Conservation (phyloP, 2,888 invertebrate genomes). For the Hirtodrosophila cameraria region DNA sequence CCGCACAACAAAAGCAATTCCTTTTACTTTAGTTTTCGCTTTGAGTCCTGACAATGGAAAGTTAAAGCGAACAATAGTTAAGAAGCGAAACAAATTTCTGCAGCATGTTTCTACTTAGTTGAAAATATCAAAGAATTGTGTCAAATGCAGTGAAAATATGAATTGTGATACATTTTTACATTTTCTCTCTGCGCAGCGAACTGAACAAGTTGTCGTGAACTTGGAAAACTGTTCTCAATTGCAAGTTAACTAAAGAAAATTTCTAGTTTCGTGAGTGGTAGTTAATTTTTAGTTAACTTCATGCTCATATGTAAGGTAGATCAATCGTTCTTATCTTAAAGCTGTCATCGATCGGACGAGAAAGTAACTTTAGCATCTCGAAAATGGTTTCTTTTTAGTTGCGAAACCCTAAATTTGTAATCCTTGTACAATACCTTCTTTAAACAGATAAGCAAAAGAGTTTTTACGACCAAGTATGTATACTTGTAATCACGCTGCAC, state of each 20-base stretch:
- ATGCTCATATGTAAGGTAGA: too few species aligned
- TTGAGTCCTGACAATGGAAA: slow-evolving; percentile 2
- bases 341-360: too few species aligned
- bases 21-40: too few species aligned
- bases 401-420: too few species aligned
- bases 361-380: too few species aligned
- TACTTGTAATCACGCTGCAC: too few species aligned
- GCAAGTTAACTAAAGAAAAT: background rate
- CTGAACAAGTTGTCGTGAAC: slow-evolving; percentile 1
- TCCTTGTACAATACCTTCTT: too few species aligned
- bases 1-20: slow-evolving; percentile 16
- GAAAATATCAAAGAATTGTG: slow-evolving; percentile 24
- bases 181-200: background rate
- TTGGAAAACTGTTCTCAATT: slow-evolving; percentile 8
- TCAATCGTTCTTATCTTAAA: too few species aligned
- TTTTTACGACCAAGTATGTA: too few species aligned
- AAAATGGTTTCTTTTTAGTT: too few species aligned
- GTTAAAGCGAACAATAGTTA: slow-evolving; percentile 1
- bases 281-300: slow-evolving; percentile 1
- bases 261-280: background rate
- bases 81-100: slow-evolving; percentile 7
- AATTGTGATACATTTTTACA: background rate
- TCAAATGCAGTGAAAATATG: slow-evolving; percentile 20
- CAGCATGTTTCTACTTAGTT: background rate
- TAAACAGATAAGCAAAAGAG: too few species aligned